These are phyloP conservation scores for Rhinopomastus cyanomelas DNA, from an alignment of 2,113 vertebrate genomes.

Conservation along the genomic window DNA sequence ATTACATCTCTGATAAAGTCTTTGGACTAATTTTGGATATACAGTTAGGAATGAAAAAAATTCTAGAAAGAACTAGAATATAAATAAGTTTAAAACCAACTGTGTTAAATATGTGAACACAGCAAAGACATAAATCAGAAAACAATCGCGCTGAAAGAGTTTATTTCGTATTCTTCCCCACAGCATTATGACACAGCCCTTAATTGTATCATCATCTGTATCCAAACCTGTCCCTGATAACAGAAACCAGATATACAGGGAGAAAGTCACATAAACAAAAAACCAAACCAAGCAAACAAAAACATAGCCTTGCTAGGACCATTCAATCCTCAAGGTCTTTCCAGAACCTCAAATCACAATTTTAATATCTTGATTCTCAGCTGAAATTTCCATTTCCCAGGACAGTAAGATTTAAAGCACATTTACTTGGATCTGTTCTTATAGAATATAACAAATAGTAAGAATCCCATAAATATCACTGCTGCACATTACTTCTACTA, in stretches of 20 bases:
- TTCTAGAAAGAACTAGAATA: neutral
- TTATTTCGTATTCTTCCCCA: neutral
- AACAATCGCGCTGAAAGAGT: neutral
- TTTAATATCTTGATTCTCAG: neutral
- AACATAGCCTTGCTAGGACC: neutral
- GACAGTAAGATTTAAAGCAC: neutral
- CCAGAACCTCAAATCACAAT: neutral
- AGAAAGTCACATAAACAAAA: neutral
- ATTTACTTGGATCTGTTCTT: neutral
- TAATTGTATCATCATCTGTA: neutral
- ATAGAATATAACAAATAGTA: neutral
- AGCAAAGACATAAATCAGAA: neutral
- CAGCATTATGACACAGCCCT: neutral
- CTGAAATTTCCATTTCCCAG: neutral
- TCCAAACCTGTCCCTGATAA: neutral
- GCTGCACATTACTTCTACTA: neutral
- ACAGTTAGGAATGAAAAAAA: neutral
- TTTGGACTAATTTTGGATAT: neutral
- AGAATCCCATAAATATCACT: neutral
- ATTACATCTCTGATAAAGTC: neutral
- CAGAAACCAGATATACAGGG: neutral
- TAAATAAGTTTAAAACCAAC: neutral
- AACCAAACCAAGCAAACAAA: rapidly evolving
- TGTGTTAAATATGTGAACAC: neutral
- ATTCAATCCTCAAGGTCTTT: neutral